A percentile compares a stretch with the other conserved stretches of the same genome.
These are phyloP conservation scores for Arbacia lixula DNA, from an alignment of 53 echinoderm and acorn worm genomes.

Conservation along the genomic window DNA sequence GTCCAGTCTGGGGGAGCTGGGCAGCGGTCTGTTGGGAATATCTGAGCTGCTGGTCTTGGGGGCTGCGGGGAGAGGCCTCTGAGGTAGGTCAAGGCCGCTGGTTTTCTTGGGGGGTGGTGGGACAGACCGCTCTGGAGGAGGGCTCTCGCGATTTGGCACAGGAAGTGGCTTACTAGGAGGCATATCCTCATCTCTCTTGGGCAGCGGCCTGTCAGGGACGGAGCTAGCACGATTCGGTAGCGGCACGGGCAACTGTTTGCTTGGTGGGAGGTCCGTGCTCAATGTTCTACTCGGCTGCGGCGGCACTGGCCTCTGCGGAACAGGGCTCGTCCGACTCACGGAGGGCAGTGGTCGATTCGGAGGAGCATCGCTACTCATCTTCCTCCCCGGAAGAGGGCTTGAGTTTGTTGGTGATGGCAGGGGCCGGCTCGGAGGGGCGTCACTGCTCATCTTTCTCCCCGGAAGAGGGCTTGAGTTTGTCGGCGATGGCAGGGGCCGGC, in stretches of 20 bases:
- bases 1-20: neutral
- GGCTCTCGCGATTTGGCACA: slow-evolving; percentile 14
- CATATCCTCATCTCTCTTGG: neutral
- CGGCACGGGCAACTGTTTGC: neutral
- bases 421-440: neutral
- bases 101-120: slow-evolving; percentile 42
- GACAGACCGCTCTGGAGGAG: slow-evolving; percentile 40
- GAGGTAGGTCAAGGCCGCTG: slow-evolving; percentile 2
- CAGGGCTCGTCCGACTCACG: neutral
- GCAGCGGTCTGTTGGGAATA: slow-evolving; percentile 14
- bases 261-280: slow-evolving; percentile 15
- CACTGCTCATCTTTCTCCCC: slow-evolving; percentile 12
- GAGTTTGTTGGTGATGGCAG: slow-evolving; percentile 7
- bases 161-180: slow-evolving; percentile 6
- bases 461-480: slow-evolving; percentile 2
- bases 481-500: slow-evolving; percentile 11
- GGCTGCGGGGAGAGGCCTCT: slow-evolving; percentile 1
- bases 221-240: slow-evolving; percentile 15
- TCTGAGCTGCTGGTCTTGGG: slow-evolving; percentile 14
- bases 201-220: slow-evolving; percentile 19
- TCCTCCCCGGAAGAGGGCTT: slow-evolving; percentile 10
- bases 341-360: slow-evolving; percentile 19
- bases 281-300: neutral
- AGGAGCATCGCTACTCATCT: neutral
- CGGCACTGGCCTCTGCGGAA: neutral